phyloP scores from a whole-genome alignment of 2,113 vertebrate species.

The Festucalex cinctus region DNA sequence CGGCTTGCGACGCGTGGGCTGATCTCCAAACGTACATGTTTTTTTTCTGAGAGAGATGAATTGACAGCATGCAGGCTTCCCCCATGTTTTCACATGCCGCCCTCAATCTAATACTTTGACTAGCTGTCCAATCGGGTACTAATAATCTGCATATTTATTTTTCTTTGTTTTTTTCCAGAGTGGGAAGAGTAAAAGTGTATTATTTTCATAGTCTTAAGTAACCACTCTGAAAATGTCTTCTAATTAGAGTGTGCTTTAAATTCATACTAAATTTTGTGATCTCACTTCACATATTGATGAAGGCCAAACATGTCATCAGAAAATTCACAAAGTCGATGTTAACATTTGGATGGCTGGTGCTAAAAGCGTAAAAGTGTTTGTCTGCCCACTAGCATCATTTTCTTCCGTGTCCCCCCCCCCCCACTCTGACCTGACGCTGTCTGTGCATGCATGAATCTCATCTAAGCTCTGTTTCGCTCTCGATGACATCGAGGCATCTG shows the following conservation, averaged over 20 bases:
- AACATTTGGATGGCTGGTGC: slow-evolving; percentile 36
- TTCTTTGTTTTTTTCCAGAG: no score
- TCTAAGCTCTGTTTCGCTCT: slow-evolving; percentile 40
- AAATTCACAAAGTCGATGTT: slow-evolving; percentile 45
- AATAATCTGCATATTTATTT: no score
- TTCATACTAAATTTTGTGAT: no score
- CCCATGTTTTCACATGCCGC: slow-evolving; percentile 49
- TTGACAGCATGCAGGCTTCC: slow-evolving; percentile 47
- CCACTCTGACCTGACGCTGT: slow-evolving; percentile 48
- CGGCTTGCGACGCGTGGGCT: slow-evolving; percentile 48
- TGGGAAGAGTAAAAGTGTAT: no score
- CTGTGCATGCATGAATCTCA: slow-evolving; percentile 46
- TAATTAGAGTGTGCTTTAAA: no score
- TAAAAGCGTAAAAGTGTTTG: slow-evolving; percentile 36
- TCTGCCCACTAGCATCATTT: slow-evolving; percentile 46
- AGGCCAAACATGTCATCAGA: slow-evolving; percentile 28
- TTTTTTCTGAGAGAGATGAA: slow-evolving; percentile 62
- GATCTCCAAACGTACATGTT: slow-evolving; percentile 61
- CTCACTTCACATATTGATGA: no score
- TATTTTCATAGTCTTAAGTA: no score
- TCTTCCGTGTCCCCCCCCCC: slow-evolving; percentile 21
- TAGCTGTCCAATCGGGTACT: slow-evolving; percentile 13
- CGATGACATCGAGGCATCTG: slow-evolving; percentile 53
- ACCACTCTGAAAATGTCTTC: no score
- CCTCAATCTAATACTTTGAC: slow-evolving; percentile 29